These are phyloP conservation scores for Globia sparganii DNA, from an alignment of 2,888 invertebrate species.

Conservation along the genomic window DNA sequence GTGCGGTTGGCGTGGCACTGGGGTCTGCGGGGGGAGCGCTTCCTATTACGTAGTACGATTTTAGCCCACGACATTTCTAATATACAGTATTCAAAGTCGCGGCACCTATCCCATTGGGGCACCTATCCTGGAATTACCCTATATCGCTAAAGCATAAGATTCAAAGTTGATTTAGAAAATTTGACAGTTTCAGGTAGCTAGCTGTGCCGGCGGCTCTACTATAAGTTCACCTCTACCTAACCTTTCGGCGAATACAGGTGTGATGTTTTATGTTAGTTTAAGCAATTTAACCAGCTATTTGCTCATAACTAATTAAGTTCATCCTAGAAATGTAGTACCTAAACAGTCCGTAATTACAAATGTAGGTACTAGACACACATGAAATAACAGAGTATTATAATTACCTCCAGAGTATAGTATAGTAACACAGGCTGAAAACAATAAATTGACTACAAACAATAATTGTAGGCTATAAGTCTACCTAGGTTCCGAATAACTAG, in stretches of 20 bases:
- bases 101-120: too few relatives aligned
- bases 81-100: too few relatives aligned
- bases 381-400: slow-evolving; percentile 26
- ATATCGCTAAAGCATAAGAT: too few relatives aligned
- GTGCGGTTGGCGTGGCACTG: too few relatives aligned
- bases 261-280: neutral
- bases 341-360: slow-evolving; percentile 16
- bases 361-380: slow-evolving; percentile 24
- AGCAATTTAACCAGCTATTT: slow-evolving; percentile 12
- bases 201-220: too few relatives aligned
- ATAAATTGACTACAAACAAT: slow-evolving; percentile 37
- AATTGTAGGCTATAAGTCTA: slow-evolving; percentile 9
- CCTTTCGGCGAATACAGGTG: neutral
- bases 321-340: slow-evolving; percentile 19
- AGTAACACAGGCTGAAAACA: slow-evolving; percentile 27
- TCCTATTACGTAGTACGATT: too few relatives aligned
- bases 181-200: too few relatives aligned
- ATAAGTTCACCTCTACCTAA: too few relatives aligned
- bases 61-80: too few relatives aligned
- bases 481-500: slow-evolving; percentile 13
- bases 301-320: slow-evolving; percentile 25
- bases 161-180: too few relatives aligned
- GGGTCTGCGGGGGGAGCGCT: too few relatives aligned
- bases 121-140: too few relatives aligned
- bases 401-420: slow-evolving; percentile 6